Conservation (phyloP, 2,113 vertebrate species). For the Psammodynastes pulverulentus region DNA sequence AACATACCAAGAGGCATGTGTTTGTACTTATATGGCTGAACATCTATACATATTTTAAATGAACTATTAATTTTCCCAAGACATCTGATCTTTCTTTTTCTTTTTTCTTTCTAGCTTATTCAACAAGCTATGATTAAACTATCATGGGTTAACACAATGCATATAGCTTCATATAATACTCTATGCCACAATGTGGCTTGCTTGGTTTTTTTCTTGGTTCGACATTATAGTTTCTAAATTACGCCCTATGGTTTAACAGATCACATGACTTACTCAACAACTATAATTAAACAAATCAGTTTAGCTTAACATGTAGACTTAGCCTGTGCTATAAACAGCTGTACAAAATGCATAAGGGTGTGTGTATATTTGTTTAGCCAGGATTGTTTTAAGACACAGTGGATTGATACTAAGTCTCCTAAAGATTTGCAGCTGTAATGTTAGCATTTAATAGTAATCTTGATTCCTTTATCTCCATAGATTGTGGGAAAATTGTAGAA, state of each 20-base stretch:
- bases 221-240: neutral
- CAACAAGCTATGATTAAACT: neutral
- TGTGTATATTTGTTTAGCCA: neutral
- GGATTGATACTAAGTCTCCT: neutral
- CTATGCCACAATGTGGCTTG: neutral
- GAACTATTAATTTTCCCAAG: conserved; percentile 47
- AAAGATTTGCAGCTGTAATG: conserved; percentile 23
- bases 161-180: neutral
- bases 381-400: neutral
- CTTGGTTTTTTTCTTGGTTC: neutral
- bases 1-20: conserved; percentile 43
- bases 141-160: neutral
- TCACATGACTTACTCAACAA: neutral
- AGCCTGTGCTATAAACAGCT: neutral
- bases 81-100: neutral
- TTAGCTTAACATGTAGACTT: neutral
- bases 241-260: neutral
- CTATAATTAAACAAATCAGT: neutral
- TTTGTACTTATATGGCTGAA: conserved; percentile 38
- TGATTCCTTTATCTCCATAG: accelerated
- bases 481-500: conserved; percentile 29
- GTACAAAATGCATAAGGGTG: neutral
- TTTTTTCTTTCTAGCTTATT: neutral
- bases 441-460: conserved; percentile 41
- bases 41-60: conserved; percentile 53